A percentile compares a stretch with the other conserved stretches of the same genome.
These are phyloP conservation scores for Aptenodytes forsteri DNA, from an alignment of 2,113 vertebrate genomes.

Conservation along the genomic window DNA sequence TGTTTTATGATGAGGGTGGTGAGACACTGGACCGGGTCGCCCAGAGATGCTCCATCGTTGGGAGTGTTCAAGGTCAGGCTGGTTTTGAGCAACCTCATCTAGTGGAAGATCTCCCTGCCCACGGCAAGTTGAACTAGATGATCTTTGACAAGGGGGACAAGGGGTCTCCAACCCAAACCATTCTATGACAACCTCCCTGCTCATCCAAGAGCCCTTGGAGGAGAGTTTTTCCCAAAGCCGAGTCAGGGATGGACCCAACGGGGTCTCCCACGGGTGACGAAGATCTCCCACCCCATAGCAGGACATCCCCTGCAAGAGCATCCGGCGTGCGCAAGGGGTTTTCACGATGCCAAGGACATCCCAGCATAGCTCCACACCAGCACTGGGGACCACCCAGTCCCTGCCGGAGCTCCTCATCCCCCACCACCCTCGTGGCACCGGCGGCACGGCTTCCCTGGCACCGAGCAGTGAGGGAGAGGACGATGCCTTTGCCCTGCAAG, in stretches of 20 bases:
- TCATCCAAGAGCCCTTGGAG: neutral
- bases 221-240: neutral
- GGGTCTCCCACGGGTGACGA: rapidly evolving
- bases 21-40: neutral
- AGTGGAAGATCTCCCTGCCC: neutral
- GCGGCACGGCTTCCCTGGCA: neutral
- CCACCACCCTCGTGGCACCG: rapidly evolving
- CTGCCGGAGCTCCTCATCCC: neutral
- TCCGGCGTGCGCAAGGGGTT: rapidly evolving
- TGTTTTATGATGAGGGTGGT: neutral
- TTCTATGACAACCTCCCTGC: neutral
- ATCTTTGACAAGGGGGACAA: neutral
- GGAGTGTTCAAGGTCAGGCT: neutral
- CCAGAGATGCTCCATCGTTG: neutral
- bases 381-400: neutral
- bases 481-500: neutral
- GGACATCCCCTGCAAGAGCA: neutral
- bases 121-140: neutral
- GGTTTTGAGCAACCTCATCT: neutral
- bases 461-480: rapidly evolving
- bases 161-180: neutral
- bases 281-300: neutral
- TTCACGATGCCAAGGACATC: rapidly evolving
- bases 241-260: rapidly evolving
- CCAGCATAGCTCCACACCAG: neutral